Conservation (phyloP, 2,113 vertebrate genomes). For the Antigone vipio region DNA sequence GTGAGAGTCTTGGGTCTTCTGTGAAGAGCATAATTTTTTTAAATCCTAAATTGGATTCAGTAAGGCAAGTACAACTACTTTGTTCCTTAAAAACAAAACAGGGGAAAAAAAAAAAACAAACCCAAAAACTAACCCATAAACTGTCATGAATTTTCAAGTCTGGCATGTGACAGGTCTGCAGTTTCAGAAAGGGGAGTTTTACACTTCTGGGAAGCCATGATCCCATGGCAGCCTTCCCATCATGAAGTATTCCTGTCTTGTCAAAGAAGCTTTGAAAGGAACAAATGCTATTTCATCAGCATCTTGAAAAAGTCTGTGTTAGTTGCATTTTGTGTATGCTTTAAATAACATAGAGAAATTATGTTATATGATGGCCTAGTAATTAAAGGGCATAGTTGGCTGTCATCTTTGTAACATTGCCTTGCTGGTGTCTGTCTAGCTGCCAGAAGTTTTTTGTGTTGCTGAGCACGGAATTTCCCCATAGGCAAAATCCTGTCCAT, state of each 20-base stretch:
- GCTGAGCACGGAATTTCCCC: not conserved
- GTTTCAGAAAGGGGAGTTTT: not conserved
- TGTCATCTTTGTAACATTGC: not conserved
- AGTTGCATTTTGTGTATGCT: not conserved
- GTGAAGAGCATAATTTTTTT: not conserved
- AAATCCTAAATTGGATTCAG: not conserved
- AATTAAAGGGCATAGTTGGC: not conserved
- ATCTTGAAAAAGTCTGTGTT: not conserved
- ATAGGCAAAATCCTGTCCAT: not conserved
- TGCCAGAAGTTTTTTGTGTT: not conserved
- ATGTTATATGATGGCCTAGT: not conserved
- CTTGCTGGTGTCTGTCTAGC: not conserved
- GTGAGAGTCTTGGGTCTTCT: not conserved
- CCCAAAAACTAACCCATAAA: not conserved
- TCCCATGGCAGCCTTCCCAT: not conserved
- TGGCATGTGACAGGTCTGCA: not conserved
- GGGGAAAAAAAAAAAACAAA: not conserved
- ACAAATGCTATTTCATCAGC: slow-evolving; percentile 8
- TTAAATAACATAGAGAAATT: slow-evolving; percentile 11
- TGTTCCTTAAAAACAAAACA: not conserved
- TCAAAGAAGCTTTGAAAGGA: slow-evolving; percentile 26
- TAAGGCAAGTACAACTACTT: not conserved
- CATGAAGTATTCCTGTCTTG: not conserved
- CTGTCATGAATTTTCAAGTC: not conserved
- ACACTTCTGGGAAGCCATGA: not conserved